Evolutionary conservation across 2,797 vertebrate genomes (phyloP), one percentile per base, ranked within the genome.

Genomic region (Gephyroberyx darwinii): DNA sequence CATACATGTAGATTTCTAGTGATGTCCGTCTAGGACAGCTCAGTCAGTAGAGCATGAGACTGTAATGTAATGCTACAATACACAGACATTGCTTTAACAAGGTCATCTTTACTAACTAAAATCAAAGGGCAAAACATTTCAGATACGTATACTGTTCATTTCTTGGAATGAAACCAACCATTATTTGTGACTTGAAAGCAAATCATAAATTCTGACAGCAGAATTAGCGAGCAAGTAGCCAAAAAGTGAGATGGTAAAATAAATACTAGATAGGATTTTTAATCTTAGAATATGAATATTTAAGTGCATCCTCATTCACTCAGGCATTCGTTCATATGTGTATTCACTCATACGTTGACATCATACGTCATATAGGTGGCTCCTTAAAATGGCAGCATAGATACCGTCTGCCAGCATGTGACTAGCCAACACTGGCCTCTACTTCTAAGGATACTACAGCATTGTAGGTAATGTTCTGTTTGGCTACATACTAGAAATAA

Each of bases 61-160:
- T 26, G 26, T 26, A 26, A 26, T 26, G 26, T 26, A 26, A 26
- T 8, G 30, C 57, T 31, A 17, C 59, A 61, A 57, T 50, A 47
- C 37, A 73, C 71, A 80, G 77, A 77, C 75, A 73, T 33, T 57
- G 56, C 69, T 77, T 61, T 82, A 58, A 71, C 71, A 14, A 1
- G 8, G 22, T 63, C 72, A 57, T 22, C 13, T 59, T 67, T 10
- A 1, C 58, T 74, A 65, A 68, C 78, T 56, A 56, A 68, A 66
- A 67, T 30, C 35, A 55, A 77, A 33, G 45, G 53, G n/a, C 41
- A 43, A 61, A 54, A 71, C 50, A 43, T 74, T 58, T 75, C 17
- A 58, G 10, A 73, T 53, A 3, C 69, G 68, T 63, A 59, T 56
- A 37, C 43, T 55, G 5, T 51, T 0, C 66, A 3, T 41, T 13